These are phyloP conservation scores for Sisyra nigra DNA, from an alignment of 2,888 invertebrate species.

Conservation along the genomic window DNA sequence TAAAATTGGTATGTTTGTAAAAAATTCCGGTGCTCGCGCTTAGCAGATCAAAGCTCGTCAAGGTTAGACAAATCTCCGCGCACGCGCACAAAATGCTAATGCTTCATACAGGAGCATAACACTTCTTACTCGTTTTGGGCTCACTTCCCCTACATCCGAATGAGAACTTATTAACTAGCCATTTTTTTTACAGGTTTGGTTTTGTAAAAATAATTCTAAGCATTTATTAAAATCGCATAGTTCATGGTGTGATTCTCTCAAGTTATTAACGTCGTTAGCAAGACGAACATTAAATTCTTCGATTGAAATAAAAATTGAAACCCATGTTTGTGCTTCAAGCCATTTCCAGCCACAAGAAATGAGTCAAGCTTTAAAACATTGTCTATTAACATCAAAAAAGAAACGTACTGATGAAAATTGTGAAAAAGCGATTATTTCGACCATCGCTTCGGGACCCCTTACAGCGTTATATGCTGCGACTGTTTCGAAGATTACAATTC, in stretches of 20 bases:
- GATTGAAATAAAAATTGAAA: not conserved
- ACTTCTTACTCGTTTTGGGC: no score
- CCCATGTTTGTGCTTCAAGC: not conserved
- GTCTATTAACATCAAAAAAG: not conserved
- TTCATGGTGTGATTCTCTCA: not conserved
- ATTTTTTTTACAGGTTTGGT: not conserved
- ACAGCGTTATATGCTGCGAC: conserved; percentile 36
- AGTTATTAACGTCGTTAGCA: not conserved
- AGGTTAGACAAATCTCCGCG: no score
- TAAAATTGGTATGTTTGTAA: no score
- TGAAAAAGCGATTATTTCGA: conserved; percentile 38
- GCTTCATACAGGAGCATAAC: no score
- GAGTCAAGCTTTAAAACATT: not conserved
- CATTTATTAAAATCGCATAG: not conserved
- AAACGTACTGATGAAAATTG: conserved; percentile 6
- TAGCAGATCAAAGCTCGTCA: no score
- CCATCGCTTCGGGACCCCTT: conserved; percentile 46
- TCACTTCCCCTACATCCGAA: no score
- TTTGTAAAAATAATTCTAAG: not conserved
- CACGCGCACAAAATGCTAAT: no score
- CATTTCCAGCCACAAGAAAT: not conserved
- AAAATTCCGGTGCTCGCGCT: no score
- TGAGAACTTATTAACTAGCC: not conserved
- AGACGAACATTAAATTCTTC: not conserved
- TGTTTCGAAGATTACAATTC: conserved; percentile 8